phyloP scores from a whole-genome alignment of 2,888 invertebrate genomes.

The Ormyrus nitidulus region DNA sequence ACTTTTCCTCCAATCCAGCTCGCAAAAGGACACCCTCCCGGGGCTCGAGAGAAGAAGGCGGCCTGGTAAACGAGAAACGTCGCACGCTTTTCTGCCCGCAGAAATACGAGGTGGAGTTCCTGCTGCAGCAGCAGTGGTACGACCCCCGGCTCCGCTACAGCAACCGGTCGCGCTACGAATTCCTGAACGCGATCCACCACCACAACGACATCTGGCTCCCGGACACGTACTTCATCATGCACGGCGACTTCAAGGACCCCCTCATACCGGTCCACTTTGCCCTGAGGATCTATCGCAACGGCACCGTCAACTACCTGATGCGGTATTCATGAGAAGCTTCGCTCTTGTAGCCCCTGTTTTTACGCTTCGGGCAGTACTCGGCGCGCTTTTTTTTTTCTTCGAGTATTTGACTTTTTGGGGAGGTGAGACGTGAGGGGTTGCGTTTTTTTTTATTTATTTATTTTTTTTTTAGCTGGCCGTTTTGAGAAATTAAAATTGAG shows the following conservation, averaged over 20 bases:
- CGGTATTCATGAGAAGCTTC: slow-evolving; percentile 77
- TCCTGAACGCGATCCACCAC: slow-evolving; percentile 94
- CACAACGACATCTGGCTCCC: slow-evolving; percentile 95
- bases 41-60: no score
- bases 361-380: no score
- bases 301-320: slow-evolving; percentile 95
- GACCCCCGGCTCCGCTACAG: slow-evolving; percentile 92
- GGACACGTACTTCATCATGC: slow-evolving; percentile 97
- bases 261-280: slow-evolving; percentile 95
- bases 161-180: slow-evolving; percentile 91
- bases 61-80: no score
- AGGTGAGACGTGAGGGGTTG: no score
- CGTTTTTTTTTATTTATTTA: no score
- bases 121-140: slow-evolving; percentile 95
- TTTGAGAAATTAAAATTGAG: no score
- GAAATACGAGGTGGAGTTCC: slow-evolving; percentile 98
- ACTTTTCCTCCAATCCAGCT: no score
- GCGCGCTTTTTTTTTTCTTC: no score
- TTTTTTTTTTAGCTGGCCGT: no score
- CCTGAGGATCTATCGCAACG: slow-evolving; percentile 92
- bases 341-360: neutral
- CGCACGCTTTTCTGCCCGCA: slow-evolving; percentile 75
- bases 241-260: slow-evolving; percentile 96
- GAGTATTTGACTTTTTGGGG: no score
- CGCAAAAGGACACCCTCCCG: no score